These are phyloP conservation scores for Carettochelys insculpta DNA, from an alignment of 2,113 vertebrate species.

Conservation along the genomic window DNA sequence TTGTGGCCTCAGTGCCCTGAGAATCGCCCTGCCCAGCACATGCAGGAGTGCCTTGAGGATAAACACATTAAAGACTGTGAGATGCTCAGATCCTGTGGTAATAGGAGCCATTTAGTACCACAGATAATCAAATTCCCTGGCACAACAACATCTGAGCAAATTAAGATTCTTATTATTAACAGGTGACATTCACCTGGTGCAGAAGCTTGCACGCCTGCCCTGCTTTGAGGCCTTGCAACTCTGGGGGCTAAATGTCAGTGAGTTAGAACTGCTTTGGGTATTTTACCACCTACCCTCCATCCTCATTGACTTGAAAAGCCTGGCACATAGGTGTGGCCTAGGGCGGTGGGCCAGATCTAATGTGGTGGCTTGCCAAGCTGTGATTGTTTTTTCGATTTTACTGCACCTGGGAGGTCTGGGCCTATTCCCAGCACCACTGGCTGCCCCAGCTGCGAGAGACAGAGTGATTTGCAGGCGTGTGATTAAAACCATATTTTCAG, in stretches of 20 bases:
- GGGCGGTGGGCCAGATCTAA: background rate
- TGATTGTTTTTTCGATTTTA: background rate
- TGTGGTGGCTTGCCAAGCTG: background rate
- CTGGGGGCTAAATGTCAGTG: background rate
- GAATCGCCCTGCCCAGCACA: fast-evolving
- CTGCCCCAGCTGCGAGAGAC: background rate
- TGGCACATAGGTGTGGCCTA: background rate
- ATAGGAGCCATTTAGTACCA: background rate
- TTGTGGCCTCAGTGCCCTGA: background rate
- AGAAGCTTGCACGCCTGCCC: background rate
- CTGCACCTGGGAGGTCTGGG: background rate
- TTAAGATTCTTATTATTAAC: background rate
- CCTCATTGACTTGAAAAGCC: fast-evolving
- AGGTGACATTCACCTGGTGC: background rate
- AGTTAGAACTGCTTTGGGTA: background rate
- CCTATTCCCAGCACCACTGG: background rate
- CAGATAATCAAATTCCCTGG: background rate
- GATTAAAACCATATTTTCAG: slow-evolving; percentile 7
- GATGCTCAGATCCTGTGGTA: background rate
- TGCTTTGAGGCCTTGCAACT: background rate
- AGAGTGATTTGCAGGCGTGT: background rate
- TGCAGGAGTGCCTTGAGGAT: fast-evolving
- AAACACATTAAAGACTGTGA: background rate
- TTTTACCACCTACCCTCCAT: background rate
- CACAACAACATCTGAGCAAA: background rate